Base-by-base conservation (phyloP, 2,888 invertebrate genomes). In the Bibio marci region DNA sequence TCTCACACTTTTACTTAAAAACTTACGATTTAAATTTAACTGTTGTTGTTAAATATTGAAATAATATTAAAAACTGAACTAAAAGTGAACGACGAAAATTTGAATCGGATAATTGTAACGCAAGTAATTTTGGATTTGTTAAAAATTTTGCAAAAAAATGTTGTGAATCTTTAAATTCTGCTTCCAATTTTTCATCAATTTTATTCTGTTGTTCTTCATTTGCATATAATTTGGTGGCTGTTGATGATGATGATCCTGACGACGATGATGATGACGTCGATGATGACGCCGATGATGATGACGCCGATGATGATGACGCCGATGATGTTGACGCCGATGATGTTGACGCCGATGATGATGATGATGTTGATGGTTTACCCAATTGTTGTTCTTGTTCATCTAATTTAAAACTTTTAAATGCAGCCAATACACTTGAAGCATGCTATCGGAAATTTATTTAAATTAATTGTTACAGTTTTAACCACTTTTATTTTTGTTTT, bases 131-230 rank as follows among this genome's bases (percentile, higher is more conserved):
- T 55, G 92, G 91, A 65, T 91, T 97, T 3, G 97, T 98, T 15
- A 98, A 68, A 59, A 92, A 98, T 65, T 98, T 98, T 2, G 97
- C 90, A 63, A 97, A 98, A 57, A 91, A 95, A 46, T 82, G 77
- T 26, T 66, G 65, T 11, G 66, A 62, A 31, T 44, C 43, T n/a
- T n/a, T n/a, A n/a, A n/a, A n/a, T n/a, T n/a, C n/a, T n/a, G n/a
- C n/a, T n/a, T n/a, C n/a, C n/a, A n/a, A n/a, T n/a, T n/a, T n/a
- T 6, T 43, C 38, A 18, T 46, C 44, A 25, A 41, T 37, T 18
- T 17, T 45, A 32, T 65, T 64, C 36, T 69, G 36, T n/a, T n/a
- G n/a, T n/a, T n/a, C n/a, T n/a, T n/a, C n/a, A n/a, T n/a, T n/a
- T n/a, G n/a, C n/a, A n/a, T n/a, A n/a, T n/a, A n/a, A n/a, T n/a